A percentile compares a stretch with the other conserved stretches of the same genome.
Conservation (phyloP, 2,797 vertebrate species). For the Aythya fuligula region DNA sequence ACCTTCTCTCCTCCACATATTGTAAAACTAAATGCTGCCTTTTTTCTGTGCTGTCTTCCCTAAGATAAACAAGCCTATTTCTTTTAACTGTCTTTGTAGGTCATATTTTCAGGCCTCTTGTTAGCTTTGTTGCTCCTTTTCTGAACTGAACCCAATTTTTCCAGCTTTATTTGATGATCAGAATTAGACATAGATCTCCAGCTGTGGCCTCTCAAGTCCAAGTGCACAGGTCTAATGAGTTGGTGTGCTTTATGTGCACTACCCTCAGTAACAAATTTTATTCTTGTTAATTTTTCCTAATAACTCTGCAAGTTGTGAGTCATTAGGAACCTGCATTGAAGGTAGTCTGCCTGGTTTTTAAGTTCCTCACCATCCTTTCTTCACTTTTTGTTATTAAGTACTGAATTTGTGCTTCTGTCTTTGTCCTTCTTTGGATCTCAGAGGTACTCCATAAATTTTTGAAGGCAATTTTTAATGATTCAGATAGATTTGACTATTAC, state of each 20-base stretch:
- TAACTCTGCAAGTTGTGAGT: background rate
- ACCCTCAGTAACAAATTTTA: background rate
- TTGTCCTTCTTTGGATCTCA: background rate
- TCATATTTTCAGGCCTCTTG: background rate
- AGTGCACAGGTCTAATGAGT: background rate
- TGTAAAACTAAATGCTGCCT: background rate
- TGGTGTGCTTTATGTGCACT: background rate
- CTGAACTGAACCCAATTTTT: background rate
- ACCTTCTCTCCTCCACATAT: accelerated
- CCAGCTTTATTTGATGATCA: slow-evolving; percentile 7
- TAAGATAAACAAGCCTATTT: background rate
- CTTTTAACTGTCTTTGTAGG: background rate
- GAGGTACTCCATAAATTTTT: background rate
- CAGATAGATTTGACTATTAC: background rate
- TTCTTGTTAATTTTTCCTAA: slow-evolving; percentile 22
- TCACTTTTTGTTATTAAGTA: background rate
- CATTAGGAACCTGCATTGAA: background rate
- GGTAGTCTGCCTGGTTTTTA: background rate
- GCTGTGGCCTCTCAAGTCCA: background rate
- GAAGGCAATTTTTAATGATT: background rate
- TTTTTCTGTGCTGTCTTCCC: background rate
- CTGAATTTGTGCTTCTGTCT: background rate
- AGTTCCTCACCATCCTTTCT: background rate
- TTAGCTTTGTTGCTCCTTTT: background rate
- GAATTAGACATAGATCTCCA: background rate